Evolutionary conservation across 2,888 invertebrate genomes (phyloP).

Genomic region (Drosophila acutilabella): DNA sequence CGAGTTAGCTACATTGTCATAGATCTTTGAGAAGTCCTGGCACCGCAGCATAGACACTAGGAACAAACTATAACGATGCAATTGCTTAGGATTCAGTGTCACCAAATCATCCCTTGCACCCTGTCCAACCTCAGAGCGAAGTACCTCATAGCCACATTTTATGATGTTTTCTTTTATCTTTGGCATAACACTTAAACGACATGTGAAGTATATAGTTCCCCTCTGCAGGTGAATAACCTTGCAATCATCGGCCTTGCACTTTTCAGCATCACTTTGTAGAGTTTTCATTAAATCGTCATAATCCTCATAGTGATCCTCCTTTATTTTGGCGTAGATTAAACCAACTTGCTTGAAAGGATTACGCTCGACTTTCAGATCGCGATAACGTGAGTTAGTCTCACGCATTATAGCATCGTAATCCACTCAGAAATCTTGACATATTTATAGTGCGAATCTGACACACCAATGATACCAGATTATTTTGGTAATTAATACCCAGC

Average conservation of each 20-base stretch:
- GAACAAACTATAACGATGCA: slow-evolving; percentile 54
- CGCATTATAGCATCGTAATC: slow-evolving; percentile 46
- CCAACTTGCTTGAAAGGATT: slow-evolving; percentile 58
- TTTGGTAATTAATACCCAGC: slow-evolving; percentile 57
- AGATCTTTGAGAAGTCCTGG: slow-evolving; percentile 61
- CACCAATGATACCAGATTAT: slow-evolving; percentile 42
- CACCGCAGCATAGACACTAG: slow-evolving; percentile 45
- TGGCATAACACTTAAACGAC: slow-evolving; percentile 48
- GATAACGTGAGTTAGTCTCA: slow-evolving; percentile 47
- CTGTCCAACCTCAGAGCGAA: slow-evolving; percentile 56
- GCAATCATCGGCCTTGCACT: slow-evolving; percentile 55
- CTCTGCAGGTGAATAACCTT: slow-evolving; percentile 45
- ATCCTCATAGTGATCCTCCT: slow-evolving; percentile 27
- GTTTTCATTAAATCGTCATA: slow-evolving; percentile 39
- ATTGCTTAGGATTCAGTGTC: slow-evolving; percentile 34
- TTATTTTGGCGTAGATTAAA: slow-evolving; percentile 49
- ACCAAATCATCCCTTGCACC: slow-evolving; percentile 45
- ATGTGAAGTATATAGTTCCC: slow-evolving; percentile 63
- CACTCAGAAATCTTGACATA: slow-evolving; percentile 42
- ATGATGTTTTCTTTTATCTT: slow-evolving; percentile 45
- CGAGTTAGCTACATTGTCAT: slow-evolving; percentile 70
- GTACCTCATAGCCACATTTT: slow-evolving; percentile 53
- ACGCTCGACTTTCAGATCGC: slow-evolving; percentile 24
- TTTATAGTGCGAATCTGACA: slow-evolving; percentile 50
- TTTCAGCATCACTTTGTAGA: slow-evolving; percentile 50